Evolutionary conservation across 2,888 invertebrate species (phyloP).

Genomic region (Pandemis heparana): DNA sequence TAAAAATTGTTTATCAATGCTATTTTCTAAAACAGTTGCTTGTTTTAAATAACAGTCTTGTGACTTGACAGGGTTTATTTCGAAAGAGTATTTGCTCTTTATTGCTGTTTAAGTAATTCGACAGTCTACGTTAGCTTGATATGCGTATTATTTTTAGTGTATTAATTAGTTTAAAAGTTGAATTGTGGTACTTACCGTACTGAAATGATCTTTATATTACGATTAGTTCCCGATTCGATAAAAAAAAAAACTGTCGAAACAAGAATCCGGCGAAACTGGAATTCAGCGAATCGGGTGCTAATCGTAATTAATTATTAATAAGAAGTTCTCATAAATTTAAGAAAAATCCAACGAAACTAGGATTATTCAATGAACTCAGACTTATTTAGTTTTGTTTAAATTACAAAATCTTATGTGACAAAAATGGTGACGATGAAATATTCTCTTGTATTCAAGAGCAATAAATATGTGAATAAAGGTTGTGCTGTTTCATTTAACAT

Average conservation of each 20-base stretch:
- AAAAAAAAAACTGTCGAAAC: no score
- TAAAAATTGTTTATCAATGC: neutral
- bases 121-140: neutral
- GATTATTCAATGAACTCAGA: conserved; percentile 14
- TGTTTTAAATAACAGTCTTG: neutral
- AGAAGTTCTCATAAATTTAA: conserved; percentile 31
- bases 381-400: conserved; percentile 19
- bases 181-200: neutral
- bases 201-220: conserved; percentile 6
- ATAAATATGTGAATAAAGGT: conserved; percentile 20
- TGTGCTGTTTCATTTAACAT: conserved; percentile 7
- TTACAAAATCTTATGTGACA: conserved; percentile 8
- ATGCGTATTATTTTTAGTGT: conserved; percentile 2
- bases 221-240: no score
- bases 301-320: neutral
- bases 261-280: no score
- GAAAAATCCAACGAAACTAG: conserved; percentile 29
- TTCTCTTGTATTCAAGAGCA: conserved; percentile 37
- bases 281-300: no score
- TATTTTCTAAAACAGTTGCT: neutral
- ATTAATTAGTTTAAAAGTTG: neutral
- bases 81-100: conserved; percentile 8
- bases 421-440: conserved; percentile 19
- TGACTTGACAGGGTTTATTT: neutral
- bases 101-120: neutral